These are phyloP conservation scores for Palythoa grandis DNA, from an alignment of 92 coral and sea anemone genomes.

Conservation along the genomic window DNA sequence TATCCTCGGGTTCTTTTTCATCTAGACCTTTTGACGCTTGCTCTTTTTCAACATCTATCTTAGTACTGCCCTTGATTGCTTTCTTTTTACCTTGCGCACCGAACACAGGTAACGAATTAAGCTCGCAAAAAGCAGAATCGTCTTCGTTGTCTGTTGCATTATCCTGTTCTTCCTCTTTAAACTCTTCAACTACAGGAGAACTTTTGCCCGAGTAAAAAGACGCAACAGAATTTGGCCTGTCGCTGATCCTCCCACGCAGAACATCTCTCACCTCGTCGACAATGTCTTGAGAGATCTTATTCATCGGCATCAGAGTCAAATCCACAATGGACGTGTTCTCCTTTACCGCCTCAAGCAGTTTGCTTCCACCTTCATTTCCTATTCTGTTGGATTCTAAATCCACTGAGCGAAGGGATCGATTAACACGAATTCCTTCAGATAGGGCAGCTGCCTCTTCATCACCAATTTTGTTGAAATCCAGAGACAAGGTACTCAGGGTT, in stretches of 20 bases:
- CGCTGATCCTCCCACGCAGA: slow-evolving; percentile 71
- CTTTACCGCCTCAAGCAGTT: slow-evolving; percentile 81
- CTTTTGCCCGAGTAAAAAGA: slow-evolving; percentile 33
- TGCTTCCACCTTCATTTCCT: slow-evolving; percentile 87
- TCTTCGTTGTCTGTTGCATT: not conserved
- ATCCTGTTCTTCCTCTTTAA: not conserved
- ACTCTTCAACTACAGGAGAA: not conserved
- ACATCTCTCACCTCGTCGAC: slow-evolving; percentile 78
- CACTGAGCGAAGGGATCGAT: slow-evolving; percentile 80
- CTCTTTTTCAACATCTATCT: not conserved
- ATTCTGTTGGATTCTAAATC: slow-evolving; percentile 95
- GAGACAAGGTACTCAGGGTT: slow-evolving; percentile 76
- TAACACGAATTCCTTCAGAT: slow-evolving; percentile 85
- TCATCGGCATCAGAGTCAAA: slow-evolving; percentile 91
- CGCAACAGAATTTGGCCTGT: slow-evolving; percentile 55
- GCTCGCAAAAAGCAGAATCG: not conserved
- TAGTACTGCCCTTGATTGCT: not conserved
- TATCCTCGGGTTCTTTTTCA: not conserved
- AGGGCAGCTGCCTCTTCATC: slow-evolving; percentile 83
- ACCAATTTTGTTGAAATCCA: slow-evolving; percentile 84
- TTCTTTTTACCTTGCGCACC: not conserved
- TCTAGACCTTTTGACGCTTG: not conserved
- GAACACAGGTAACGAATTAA: not conserved
- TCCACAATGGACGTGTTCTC: slow-evolving; percentile 82
- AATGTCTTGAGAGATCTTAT: slow-evolving; percentile 79